Conservation (phyloP, 2,888 invertebrate genomes). For the Cyaniris semiargus region DNA sequence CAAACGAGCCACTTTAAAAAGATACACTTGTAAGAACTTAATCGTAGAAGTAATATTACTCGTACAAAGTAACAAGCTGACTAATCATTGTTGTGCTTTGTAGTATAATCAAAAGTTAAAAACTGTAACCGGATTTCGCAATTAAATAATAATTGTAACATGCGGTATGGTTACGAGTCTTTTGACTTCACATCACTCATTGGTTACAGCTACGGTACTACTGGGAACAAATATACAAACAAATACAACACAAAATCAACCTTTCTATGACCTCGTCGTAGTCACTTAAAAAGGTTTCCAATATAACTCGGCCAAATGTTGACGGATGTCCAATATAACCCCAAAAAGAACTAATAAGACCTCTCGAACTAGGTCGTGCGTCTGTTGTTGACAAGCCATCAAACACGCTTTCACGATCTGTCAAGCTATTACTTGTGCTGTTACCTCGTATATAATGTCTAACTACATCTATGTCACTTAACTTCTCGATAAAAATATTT, state of each 20-base stretch:
- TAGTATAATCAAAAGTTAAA: not conserved
- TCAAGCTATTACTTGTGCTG: not conserved
- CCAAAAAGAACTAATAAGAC: not conserved
- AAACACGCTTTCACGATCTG: not conserved
- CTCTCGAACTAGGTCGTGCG: not conserved
- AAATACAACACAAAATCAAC: not conserved
- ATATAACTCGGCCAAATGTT: not conserved
- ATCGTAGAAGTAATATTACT: no score
- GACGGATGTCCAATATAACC: not conserved
- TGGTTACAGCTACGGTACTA: no score
- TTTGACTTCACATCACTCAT: no score
- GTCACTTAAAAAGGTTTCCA: not conserved
- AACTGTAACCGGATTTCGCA: not conserved
- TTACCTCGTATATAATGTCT: not conserved
- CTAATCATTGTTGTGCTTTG: no score
- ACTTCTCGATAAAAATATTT: not conserved
- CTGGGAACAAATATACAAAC: not conserved
- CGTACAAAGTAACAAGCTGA: no score
- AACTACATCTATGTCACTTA: not conserved
- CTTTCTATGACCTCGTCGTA: not conserved
- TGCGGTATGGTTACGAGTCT: no score
- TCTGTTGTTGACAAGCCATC: not conserved
- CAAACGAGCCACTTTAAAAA: not conserved
- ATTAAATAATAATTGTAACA: no score
- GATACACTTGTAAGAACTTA: no score